phyloP scores from a whole-genome alignment of 2,888 invertebrate species.

The Trissolcus japonicus region DNA sequence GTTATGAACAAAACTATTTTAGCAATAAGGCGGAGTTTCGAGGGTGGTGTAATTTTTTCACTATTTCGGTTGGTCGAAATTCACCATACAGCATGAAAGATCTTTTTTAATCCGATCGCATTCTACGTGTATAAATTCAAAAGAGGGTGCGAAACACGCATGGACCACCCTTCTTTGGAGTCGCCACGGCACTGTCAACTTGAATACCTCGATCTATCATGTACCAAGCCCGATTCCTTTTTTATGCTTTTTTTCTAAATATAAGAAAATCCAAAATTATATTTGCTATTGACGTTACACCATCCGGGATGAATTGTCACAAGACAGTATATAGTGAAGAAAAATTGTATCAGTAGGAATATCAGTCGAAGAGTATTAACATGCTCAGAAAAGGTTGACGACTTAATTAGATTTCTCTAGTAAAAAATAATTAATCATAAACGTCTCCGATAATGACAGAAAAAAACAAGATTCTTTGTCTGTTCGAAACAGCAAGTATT shows the following conservation, averaged over 20 bases:
- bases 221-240: slow-evolving; percentile 71
- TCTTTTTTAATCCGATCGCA: slow-evolving; percentile 48
- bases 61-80: slow-evolving; percentile 69
- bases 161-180: slow-evolving; percentile 65
- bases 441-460: slow-evolving; percentile 5
- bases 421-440: slow-evolving; percentile 29
- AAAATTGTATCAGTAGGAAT: background rate
- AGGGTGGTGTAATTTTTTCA: slow-evolving; percentile 62
- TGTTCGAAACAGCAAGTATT: slow-evolving; percentile 6
- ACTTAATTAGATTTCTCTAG: slow-evolving; percentile 32
- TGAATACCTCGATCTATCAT: slow-evolving; percentile 74
- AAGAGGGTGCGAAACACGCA: slow-evolving; percentile 57
- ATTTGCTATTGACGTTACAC: slow-evolving; percentile 20
- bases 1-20: background rate
- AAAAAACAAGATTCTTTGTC: slow-evolving; percentile 29
- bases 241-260: slow-evolving; percentile 47
- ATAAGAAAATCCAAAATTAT: slow-evolving; percentile 14
- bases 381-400: slow-evolving; percentile 6
- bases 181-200: slow-evolving; percentile 65
- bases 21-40: slow-evolving; percentile 62
- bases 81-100: slow-evolving; percentile 47
- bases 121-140: slow-evolving; percentile 46
- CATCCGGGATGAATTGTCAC: background rate
- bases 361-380: background rate
- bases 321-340: background rate